Evolutionary conservation across 2,113 vertebrate genomes (phyloP).

Genomic region (Chroicocephalus ridibundus): DNA sequence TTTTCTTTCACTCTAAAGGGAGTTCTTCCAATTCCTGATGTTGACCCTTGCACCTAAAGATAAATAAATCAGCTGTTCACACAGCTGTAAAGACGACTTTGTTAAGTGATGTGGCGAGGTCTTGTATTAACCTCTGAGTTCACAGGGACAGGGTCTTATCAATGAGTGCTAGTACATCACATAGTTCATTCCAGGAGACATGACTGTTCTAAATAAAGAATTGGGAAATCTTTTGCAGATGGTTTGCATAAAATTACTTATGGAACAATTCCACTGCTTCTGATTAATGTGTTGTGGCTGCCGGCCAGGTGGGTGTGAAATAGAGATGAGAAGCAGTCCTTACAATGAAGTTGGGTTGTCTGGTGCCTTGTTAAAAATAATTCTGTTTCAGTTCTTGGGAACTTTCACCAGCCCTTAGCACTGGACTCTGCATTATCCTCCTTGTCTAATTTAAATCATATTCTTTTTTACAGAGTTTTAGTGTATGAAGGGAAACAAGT

Average conservation of each 20-base stretch:
- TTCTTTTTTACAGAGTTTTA: slow-evolving; percentile 80
- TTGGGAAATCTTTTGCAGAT: slow-evolving; percentile 52
- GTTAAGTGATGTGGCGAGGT: not conserved
- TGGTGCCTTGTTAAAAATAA: not conserved
- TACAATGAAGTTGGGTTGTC: not conserved
- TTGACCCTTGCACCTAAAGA: not conserved
- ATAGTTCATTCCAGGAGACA: slow-evolving; percentile 47
- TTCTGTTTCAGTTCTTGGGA: not conserved
- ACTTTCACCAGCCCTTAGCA: not conserved
- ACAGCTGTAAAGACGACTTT: not conserved
- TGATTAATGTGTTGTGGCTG: slow-evolving; percentile 31
- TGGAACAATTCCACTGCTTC: not conserved
- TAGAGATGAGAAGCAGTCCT: not conserved
- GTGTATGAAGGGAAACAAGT: slow-evolving; percentile 98
- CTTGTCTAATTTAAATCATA: not conserved
- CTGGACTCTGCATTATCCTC: not conserved
- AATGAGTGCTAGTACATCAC: not conserved
- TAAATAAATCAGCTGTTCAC: not conserved
- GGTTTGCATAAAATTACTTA: slow-evolving; percentile 12
- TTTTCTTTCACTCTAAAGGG: not conserved
- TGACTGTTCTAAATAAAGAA: slow-evolving; percentile 28
- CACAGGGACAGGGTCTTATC: slow-evolving; percentile 5
- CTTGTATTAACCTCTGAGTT: not conserved
- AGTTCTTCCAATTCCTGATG: not conserved
- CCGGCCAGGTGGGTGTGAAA: not conserved